A percentile compares a stretch with the other conserved stretches of the same genome.
phyloP scores from a whole-genome alignment of 2,113 vertebrate species.

The Dascyllus trimaculatus region DNA sequence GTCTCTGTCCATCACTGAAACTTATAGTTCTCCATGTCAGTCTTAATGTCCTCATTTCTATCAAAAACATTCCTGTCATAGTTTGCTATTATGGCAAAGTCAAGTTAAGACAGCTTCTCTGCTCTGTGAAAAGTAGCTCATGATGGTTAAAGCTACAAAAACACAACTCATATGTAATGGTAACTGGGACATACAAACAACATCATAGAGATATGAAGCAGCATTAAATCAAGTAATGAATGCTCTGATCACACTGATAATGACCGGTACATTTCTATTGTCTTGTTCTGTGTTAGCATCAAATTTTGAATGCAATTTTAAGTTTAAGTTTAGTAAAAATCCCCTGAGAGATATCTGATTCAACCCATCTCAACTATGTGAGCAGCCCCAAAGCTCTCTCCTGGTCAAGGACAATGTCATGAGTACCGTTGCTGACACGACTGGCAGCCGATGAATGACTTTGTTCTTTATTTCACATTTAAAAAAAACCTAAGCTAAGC shows the following conservation, averaged over 20 bases:
- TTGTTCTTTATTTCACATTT: not conserved
- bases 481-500: not conserved
- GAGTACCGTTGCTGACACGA: not conserved
- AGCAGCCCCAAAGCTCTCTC: not conserved
- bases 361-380: slow-evolving; percentile 9
- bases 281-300: too few relatives aligned
- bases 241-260: not conserved
- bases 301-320: slow-evolving; percentile 7
- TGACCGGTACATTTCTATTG: too few relatives aligned
- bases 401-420: not conserved
- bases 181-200: not conserved
- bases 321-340: not conserved
- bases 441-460: slow-evolving; percentile 5
- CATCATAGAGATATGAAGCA: slow-evolving; percentile 6
- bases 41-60: slow-evolving; percentile 51
- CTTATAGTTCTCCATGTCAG: slow-evolving; percentile 43
- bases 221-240: slow-evolving; percentile 1
- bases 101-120: not conserved
- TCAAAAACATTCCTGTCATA: slow-evolving; percentile 9
- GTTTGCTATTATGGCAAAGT: slow-evolving; percentile 23
- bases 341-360: not conserved
- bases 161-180: not conserved
- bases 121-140: not conserved
- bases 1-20: slow-evolving; percentile 62
- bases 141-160: not conserved